phyloP scores from a whole-genome alignment of 2,888 invertebrate species.

The Melinaea marsaeus region DNA sequence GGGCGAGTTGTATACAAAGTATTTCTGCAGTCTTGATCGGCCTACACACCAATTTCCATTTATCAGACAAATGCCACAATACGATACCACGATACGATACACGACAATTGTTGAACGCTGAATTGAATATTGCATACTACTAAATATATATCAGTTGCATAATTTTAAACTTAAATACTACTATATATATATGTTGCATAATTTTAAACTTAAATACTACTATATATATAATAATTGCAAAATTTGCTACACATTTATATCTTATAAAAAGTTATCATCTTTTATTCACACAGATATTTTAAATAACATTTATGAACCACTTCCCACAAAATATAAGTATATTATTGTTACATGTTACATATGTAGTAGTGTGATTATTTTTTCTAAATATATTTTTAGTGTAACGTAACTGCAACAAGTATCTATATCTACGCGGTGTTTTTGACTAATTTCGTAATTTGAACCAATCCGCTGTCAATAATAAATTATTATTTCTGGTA shows the following conservation, averaged over 20 bases:
- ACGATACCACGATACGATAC: not conserved
- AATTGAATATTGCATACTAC: not conserved
- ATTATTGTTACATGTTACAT: too few relatives aligned
- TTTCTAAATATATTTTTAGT: not conserved
- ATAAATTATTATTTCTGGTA: not conserved
- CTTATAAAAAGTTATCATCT: too few relatives aligned
- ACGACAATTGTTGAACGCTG: not conserved
- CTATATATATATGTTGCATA: not conserved
- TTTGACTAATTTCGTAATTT: not conserved
- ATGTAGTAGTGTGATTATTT: too few relatives aligned
- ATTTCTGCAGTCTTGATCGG: conserved; percentile 1
- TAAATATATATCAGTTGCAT: not conserved
- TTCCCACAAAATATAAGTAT: too few relatives aligned
- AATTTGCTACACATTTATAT: too few relatives aligned
- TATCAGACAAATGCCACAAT: not conserved
- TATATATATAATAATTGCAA: not conserved
- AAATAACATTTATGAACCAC: too few relatives aligned
- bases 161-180: not conserved
- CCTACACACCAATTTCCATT: conserved; percentile 7
- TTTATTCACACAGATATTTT: too few relatives aligned
- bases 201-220: not conserved
- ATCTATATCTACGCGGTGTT: not conserved
- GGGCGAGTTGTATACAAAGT: not conserved
- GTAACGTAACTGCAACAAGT: not conserved
- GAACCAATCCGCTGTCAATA: not conserved